These are phyloP conservation scores for Holcopasites calliopsidis DNA, from an alignment of 1,140 invertebrate species.

Conservation along the genomic window DNA sequence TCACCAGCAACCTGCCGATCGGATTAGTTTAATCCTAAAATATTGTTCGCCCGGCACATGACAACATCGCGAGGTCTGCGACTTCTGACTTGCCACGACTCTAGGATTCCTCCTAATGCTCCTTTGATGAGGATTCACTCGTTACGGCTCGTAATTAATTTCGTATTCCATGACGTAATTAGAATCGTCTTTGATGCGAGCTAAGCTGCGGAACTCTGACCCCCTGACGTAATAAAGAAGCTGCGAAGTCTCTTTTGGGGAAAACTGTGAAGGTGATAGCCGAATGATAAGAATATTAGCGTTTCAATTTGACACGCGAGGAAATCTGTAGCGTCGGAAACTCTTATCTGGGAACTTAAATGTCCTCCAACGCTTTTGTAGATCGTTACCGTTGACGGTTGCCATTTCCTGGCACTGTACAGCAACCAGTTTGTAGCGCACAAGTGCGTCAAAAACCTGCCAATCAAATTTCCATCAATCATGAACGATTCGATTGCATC, in stretches of 20 bases:
- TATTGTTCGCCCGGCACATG: constrained; percentile 27
- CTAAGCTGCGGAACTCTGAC: too few relatives aligned
- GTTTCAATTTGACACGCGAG: too few relatives aligned
- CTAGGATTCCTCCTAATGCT: too few relatives aligned
- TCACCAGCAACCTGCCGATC: constrained; percentile 41
- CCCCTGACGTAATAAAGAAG: constrained; percentile 1
- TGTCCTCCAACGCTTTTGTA: background rate
- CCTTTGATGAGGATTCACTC: background rate
- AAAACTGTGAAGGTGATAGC: background rate
- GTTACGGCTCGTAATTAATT: background rate
- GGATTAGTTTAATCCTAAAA: constrained; percentile 67
- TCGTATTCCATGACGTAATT: background rate
- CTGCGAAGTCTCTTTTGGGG: background rate
- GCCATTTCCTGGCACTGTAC: background rate
- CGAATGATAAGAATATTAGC: too few relatives aligned
- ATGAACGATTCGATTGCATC: background rate
- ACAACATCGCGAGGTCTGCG: background rate
- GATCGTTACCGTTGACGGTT: background rate
- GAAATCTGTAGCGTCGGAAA: background rate
- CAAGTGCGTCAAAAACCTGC: constrained; percentile 22
- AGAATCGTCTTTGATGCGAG: background rate
- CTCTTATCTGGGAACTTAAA: background rate
- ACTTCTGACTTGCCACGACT: background rate
- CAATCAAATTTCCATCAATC: constrained; percentile 38
- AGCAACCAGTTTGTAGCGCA: background rate